phyloP scores from a whole-genome alignment of 2,888 invertebrate species.

The Romanomermis culicivorax region DNA sequence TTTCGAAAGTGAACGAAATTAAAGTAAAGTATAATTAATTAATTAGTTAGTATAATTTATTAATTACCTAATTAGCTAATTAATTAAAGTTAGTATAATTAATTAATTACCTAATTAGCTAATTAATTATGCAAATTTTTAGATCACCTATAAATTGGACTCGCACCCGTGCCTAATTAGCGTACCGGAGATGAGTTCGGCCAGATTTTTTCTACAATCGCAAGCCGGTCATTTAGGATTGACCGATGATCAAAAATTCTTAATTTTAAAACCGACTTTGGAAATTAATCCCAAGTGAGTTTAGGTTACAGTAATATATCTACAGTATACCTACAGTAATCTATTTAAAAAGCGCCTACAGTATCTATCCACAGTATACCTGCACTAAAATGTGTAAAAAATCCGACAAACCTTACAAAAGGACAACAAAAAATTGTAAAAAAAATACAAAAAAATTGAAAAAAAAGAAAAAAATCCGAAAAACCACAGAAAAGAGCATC shows the following conservation, averaged over 20 bases:
- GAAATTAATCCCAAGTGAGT: constrained; percentile 71
- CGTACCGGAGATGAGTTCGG: constrained; percentile 87
- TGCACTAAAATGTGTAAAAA: too few relatives aligned
- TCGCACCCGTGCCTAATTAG: constrained; percentile 81
- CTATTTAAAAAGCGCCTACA: too few relatives aligned
- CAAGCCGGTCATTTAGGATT: constrained; percentile 43
- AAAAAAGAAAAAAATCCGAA: too few relatives aligned
- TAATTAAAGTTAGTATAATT: constrained; percentile 10
- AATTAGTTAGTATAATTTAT: not conserved
- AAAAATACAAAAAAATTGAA: too few relatives aligned
- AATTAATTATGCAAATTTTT: constrained; percentile 17
- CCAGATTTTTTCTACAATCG: constrained; percentile 74
- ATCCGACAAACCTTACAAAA: not conserved
- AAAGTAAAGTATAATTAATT: constrained; percentile 33
- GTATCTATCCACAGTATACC: too few relatives aligned
- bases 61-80: constrained; percentile 9
- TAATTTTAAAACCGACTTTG: constrained; percentile 64
- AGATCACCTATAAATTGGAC: constrained; percentile 57
- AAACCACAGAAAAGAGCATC: too few relatives aligned
- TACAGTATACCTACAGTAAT: not conserved
- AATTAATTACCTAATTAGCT: constrained; percentile 8
- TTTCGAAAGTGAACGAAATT: constrained; percentile 52
- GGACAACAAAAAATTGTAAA: not conserved
- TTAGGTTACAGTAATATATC: constrained; percentile 1
- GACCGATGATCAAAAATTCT: constrained; percentile 61